Evolutionary conservation across 2,113 vertebrate species (phyloP).

Genomic region (Cryptomyrus ogoouensis): DNA sequence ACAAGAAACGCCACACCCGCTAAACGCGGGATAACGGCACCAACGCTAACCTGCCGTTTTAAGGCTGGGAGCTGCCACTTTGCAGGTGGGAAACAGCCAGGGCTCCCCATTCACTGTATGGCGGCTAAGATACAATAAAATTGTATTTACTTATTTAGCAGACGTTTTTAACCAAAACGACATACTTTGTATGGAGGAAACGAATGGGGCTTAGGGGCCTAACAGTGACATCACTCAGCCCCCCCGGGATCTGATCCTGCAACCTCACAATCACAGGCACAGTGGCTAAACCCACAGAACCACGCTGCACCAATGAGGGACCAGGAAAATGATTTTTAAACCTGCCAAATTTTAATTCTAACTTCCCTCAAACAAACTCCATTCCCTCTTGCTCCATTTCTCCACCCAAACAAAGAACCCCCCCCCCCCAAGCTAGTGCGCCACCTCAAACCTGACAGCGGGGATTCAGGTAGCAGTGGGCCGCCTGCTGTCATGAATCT

Average conservation of each 20-base stretch:
- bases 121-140: not conserved
- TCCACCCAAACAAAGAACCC: not conserved
- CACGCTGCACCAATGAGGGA: not conserved
- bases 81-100: not conserved
- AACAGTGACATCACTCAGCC: not conserved
- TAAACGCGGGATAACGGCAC: not conserved
- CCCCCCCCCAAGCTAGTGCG: not conserved
- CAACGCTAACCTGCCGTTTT: not conserved
- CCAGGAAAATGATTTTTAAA: not conserved
- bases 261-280: not conserved
- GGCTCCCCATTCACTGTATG: not conserved
- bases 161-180: not conserved
- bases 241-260: not conserved
- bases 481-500: not conserved
- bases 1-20: not conserved
- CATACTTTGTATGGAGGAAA: not conserved
- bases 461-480: not conserved
- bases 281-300: not conserved
- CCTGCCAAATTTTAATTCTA: not conserved
- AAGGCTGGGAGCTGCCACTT: not conserved
- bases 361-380: not conserved
- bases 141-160: not conserved
- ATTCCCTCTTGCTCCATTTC: not conserved
- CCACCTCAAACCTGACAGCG: not conserved
- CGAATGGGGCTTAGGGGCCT: not conserved